Conservation (phyloP, 2,113 vertebrate genomes). For the Nicator chloris region DNA sequence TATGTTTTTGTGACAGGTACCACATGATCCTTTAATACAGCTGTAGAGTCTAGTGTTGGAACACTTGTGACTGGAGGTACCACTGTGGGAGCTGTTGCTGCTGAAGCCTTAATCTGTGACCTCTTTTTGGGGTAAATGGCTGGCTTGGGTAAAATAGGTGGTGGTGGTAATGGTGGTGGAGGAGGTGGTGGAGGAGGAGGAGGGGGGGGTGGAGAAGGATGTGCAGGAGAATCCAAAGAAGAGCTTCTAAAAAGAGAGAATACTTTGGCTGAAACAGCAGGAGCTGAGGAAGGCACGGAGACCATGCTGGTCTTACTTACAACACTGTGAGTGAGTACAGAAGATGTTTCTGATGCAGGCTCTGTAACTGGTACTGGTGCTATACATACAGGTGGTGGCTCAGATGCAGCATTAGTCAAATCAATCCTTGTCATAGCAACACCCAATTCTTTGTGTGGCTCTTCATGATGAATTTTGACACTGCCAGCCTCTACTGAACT, state of each 20-base stretch:
- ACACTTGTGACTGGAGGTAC: constrained; percentile 40
- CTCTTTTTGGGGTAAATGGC: constrained; percentile 81
- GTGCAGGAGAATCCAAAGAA: constrained; percentile 71
- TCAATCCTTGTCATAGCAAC: constrained; percentile 1
- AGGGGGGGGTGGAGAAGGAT: constrained; percentile 37
- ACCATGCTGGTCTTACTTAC: constrained; percentile 56
- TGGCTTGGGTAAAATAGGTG: constrained; percentile 75
- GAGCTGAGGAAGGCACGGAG: constrained; percentile 51
- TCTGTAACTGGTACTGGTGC: constrained; percentile 26
- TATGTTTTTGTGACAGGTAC: constrained; percentile 72
- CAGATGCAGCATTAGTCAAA: constrained; percentile 15
- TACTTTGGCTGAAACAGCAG: constrained; percentile 76
- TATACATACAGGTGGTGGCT: background rate
- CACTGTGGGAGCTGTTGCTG: constrained; percentile 1
- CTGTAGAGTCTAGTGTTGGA: constrained; percentile 50
- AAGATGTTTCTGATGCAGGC: constrained; percentile 38
- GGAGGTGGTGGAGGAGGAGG: constrained; percentile 70
- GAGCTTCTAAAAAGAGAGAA: constrained; percentile 77
- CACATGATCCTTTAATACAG: constrained; percentile 63
- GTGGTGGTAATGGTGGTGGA: constrained; percentile 75
- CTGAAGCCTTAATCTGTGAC: constrained; percentile 69
- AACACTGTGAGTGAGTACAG: constrained; percentile 65
- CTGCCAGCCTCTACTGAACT: constrained; percentile 37
- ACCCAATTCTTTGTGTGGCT: constrained; percentile 51
- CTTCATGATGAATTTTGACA: constrained; percentile 60